Conservation (phyloP, 2,888 invertebrate genomes). For the Mythimna albipuncta region DNA sequence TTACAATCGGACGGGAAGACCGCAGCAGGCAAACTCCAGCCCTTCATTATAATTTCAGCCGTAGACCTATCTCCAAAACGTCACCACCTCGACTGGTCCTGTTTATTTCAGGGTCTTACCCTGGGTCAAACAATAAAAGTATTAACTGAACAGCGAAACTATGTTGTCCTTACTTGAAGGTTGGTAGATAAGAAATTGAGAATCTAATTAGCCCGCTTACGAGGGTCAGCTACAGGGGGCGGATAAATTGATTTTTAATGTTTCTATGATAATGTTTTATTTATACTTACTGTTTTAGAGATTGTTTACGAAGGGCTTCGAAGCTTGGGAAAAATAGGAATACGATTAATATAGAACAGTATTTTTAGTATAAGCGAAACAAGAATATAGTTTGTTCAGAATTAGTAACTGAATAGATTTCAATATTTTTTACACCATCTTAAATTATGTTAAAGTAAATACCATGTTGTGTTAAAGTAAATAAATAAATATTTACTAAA, state of each 20-base stretch:
- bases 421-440: no score
- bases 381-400: no score
- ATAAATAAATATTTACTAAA: no score
- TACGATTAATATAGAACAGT: neutral
- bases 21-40: no score
- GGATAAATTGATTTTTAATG: conserved; percentile 22
- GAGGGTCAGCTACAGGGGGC: conserved; percentile 22
- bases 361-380: no score
- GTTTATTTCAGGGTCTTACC: neutral
- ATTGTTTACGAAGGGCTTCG: neutral
- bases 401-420: no score
- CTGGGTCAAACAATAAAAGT: neutral
- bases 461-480: no score
- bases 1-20: no score
- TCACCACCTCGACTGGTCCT: neutral
- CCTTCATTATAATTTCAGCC: no score
- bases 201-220: conserved; percentile 17
- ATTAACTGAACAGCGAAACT: neutral
- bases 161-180: conserved; percentile 8
- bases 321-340: neutral
- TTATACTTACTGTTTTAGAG: neutral
- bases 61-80: no score
- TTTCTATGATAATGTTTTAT: neutral
- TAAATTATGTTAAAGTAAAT: no score
- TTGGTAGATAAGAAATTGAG: conserved; percentile 21